Base-by-base conservation (phyloP, 2,113 vertebrate species). In the Hystrix cristata region DNA sequence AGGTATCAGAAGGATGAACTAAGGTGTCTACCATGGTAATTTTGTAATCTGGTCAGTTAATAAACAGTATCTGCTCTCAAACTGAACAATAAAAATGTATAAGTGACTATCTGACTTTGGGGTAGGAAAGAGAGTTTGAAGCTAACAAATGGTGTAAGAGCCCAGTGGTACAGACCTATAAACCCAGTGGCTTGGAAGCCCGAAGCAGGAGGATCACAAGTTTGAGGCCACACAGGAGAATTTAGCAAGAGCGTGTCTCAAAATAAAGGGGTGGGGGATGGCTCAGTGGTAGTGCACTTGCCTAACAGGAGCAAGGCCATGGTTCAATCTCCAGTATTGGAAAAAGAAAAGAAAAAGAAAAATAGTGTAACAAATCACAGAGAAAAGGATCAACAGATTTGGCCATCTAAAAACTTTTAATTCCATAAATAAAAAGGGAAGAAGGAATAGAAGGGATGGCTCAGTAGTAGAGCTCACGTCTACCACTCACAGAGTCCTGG, bases 381-480 rank as follows among this genome's bases (percentile, higher is more conserved):
- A 86, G 43, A 84, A 87, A 90, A 65, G 23, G 5, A 72, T 43
- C 13, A 53, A 91, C 29, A 31, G 43, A 80, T 94, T 53, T 80
- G 53, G 21, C 43, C 46, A 87, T 55, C 78, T 91, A 34, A 64
- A 83, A 87, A n/a, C 29, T 38, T 43, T 72, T 62, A 81, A 65
- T 79, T 92, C 34, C 23, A n/a, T 43, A 88, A 94, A 88, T 88
- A 23, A 67, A 95, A 83, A 82, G 53, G 43, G 10, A 83, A 93
- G 55, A 86, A 80, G 51, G 69, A 48, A 29, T 14, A 31, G 31
- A 16, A 65, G 6, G 3, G 16, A 27, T 23, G 65, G 38, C 38
- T 34, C 21, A 60, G 31, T 71, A 16, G 12, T 38, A 80, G 53
- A 34, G 46, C 51, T 67, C 64, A 23, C 57, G 9, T 27, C 12